These are phyloP conservation scores for Trinectes maculatus DNA, from an alignment of 2,113 vertebrate genomes.

Conservation along the genomic window DNA sequence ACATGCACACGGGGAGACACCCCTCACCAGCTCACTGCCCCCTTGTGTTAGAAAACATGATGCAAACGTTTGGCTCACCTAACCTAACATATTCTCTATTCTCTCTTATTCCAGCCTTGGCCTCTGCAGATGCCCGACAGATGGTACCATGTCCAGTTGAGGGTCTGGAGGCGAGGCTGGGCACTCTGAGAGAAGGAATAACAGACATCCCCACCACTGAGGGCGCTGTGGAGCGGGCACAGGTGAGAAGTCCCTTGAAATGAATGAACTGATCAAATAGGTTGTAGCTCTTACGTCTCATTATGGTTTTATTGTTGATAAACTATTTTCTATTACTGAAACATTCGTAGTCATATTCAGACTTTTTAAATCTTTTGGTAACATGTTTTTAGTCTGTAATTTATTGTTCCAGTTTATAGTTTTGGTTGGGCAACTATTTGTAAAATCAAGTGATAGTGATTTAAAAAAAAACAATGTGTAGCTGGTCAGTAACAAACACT, in stretches of 20 bases:
- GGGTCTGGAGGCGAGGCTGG: conserved; percentile 79
- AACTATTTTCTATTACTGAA: too few species aligned
- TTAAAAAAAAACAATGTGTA: neutral
- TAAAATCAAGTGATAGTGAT: neutral
- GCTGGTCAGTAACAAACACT: neutral
- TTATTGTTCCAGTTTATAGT: too few species aligned
- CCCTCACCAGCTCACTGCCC: conserved; percentile 30
- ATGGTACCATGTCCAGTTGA: conserved; percentile 72
- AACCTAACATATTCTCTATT: neutral
- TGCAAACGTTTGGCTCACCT: neutral
- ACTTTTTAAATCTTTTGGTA: too few species aligned
- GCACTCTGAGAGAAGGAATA: conserved; percentile 65
- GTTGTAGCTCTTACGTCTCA: too few species aligned
- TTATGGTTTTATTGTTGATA: too few species aligned
- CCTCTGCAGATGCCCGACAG: conserved; percentile 48
- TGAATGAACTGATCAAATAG: too few species aligned
- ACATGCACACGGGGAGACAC: neutral
- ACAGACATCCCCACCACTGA: conserved; percentile 80
- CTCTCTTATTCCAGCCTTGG: conserved; percentile 72
- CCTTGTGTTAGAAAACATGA: conserved; percentile 44
- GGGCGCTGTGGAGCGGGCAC: conserved; percentile 81
- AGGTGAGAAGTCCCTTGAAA: conserved; percentile 51
- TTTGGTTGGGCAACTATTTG: too few species aligned
- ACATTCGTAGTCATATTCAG: too few species aligned
- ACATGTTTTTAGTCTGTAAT: neutral